Percentiles rank a stretch among this genome's conserved stretches.
Conservation (phyloP, 2,888 invertebrate species). For the Lobophora halterata region DNA sequence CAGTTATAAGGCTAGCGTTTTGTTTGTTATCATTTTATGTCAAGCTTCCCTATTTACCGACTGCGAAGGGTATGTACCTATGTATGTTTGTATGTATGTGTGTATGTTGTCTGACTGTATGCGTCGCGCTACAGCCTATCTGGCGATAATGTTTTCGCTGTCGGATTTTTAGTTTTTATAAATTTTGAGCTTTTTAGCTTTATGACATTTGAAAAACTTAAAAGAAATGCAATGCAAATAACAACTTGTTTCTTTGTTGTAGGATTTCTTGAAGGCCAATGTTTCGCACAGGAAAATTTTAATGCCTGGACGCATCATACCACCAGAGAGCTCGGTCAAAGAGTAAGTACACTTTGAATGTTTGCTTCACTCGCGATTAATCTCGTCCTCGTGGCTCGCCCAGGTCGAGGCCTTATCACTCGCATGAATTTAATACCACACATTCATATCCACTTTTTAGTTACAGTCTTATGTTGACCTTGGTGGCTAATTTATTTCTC, state of each 20-base stretch:
- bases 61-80: too few relatives aligned
- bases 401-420: conserved; percentile 46
- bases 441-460: conserved; percentile 8
- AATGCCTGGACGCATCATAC: conserved; percentile 66
- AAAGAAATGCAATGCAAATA: conserved; percentile 6
- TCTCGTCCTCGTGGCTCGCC: conserved; percentile 37
- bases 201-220: background rate
- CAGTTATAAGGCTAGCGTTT: background rate
- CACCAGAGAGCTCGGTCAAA: conserved; percentile 57
- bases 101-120: too few relatives aligned
- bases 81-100: too few relatives aligned
- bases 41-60: too few relatives aligned
- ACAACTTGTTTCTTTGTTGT: conserved; percentile 47
- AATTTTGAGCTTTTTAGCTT: too few relatives aligned
- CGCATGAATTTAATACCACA: conserved; percentile 13
- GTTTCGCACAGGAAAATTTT: conserved; percentile 66
- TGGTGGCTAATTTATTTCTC: too few relatives aligned
- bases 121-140: too few relatives aligned
- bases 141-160: too few relatives aligned
- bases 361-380: conserved; percentile 46
- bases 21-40: too few relatives aligned
- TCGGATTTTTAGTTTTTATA: too few relatives aligned
- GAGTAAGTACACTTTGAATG: conserved; percentile 57
- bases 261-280: conserved; percentile 61
- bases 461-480: conserved; percentile 1